Evolutionary conservation across 2,797 vertebrate species (phyloP), one percentile per base, ranked within the genome.

Genomic region (Lerista edwardsae): DNA sequence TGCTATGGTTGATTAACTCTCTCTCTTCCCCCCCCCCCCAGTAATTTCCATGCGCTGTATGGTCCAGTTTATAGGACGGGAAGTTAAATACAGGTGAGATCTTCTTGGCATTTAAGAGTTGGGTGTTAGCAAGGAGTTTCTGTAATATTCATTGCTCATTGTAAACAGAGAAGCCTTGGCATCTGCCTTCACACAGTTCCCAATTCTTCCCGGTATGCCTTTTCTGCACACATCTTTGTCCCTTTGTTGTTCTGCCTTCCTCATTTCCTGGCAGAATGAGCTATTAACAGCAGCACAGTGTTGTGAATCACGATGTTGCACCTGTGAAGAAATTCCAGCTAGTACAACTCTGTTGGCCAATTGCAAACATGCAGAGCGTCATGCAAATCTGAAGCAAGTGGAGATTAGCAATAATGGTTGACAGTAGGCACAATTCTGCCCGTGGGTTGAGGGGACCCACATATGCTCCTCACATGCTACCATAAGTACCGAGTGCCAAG

Each of bases 31-130:
- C 75, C 90, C 10, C 41, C 12, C 29, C 72, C 2, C 93, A 98
- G 97, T 98, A 64, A 97, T 98, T 94, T 97, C 97, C 0, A 96
- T 98, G 94, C 97, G 97, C 74, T 98, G 97, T 85, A 98, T 98
- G 97, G 97, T 97, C 88, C 97, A 98, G 94, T 98, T 98, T 2
- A 94, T 98, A 64, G 97, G 97, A 92, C 96, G 97, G 91, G 97
- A 98, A 79, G 94, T 95, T 77, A 97, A 97, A 41, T 98, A 98
- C 91, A 94, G 97, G 97, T 98, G 94, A 95, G 95, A 82, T 25
- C 76, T 73, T 87, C 77, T 71, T 82, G 79, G 15, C 51, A 44
- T 36, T 17, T 69, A 1, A 57, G 71, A 78, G 2, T 27, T 88
- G 59, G 36, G 57, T 41, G 10, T 59, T 62, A 77, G n/a, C n/a